Evolutionary conservation across 30 jellyfish, hydroid and myxozoan species (phyloP).

Genomic region (Phacellophora camtschatica): DNA sequence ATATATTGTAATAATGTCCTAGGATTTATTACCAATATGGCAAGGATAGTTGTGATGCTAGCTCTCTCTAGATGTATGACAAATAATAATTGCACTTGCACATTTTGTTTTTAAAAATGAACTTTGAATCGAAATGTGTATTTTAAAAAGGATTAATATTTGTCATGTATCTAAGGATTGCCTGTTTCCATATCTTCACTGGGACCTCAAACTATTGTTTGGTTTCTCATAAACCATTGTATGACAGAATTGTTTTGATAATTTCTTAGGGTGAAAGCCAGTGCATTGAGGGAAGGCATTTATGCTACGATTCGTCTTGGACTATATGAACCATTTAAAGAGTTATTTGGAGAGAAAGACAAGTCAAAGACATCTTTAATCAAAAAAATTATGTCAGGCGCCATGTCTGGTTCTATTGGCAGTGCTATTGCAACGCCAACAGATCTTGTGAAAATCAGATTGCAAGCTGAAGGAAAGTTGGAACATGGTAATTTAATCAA

Average conservation of each 20-base stretch:
- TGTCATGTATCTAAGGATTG: too few relatives aligned
- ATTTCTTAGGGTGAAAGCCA: slow-evolving; percentile 53
- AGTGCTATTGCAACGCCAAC: slow-evolving; percentile 94
- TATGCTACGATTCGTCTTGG: slow-evolving; percentile 89
- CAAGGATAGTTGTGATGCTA: too few relatives aligned
- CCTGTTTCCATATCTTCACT: too few relatives aligned
- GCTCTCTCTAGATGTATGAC: too few relatives aligned
- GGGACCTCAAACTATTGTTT: too few relatives aligned
- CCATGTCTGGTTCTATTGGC: slow-evolving; percentile 87
- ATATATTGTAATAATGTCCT: too few relatives aligned
- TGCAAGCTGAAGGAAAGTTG: slow-evolving; percentile 80
- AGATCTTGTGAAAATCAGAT: slow-evolving; percentile 78
- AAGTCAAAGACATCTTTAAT: slow-evolving; percentile 51
- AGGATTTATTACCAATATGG: too few relatives aligned
- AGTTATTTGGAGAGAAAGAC: slow-evolving; percentile 63
- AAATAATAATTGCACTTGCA: too few relatives aligned
- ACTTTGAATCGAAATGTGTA: too few relatives aligned
- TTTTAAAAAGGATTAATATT: too few relatives aligned
- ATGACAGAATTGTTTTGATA: neutral
- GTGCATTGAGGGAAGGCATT: slow-evolving; percentile 81
- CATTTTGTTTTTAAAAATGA: too few relatives aligned
- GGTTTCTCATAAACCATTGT: too few relatives aligned
- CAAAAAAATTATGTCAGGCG: slow-evolving; percentile 84
- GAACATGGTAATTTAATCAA: slow-evolving; percentile 42
- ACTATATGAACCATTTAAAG: slow-evolving; percentile 89